A percentile compares a stretch with the other conserved stretches of the same genome.
Evolutionary conservation across 2,113 vertebrate genomes (phyloP).

Genomic region (Piliocolobus tephrosceles): DNA sequence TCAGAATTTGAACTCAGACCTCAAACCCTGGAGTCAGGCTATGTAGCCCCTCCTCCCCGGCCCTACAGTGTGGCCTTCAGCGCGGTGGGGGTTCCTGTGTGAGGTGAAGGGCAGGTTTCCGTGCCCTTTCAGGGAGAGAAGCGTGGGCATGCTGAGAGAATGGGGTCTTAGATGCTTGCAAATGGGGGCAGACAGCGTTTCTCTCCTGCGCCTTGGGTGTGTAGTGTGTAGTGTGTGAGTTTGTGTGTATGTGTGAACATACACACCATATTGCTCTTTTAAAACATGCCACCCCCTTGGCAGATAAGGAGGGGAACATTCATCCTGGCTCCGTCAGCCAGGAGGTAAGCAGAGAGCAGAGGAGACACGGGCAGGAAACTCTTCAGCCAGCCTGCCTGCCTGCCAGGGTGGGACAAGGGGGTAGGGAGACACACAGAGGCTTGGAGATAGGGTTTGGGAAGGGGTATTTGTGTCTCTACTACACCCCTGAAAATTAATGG

Average conservation of each 20-base stretch:
- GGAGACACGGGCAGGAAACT: background rate
- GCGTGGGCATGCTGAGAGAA: background rate
- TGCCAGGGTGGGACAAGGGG: too few relatives aligned
- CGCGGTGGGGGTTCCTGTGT: rapidly evolving
- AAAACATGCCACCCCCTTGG: background rate
- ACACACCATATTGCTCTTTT: background rate
- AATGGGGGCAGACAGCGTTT: background rate
- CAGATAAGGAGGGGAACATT: background rate
- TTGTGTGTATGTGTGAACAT: background rate
- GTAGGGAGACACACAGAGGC: background rate
- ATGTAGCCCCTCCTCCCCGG: background rate
- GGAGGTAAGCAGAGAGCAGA: background rate
- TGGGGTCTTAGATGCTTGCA: rapidly evolving
- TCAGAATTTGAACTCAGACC: background rate
- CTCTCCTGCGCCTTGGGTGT: background rate
- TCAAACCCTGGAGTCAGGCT: background rate
- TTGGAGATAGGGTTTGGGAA: background rate
- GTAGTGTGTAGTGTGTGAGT: background rate
- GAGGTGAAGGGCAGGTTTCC: background rate
- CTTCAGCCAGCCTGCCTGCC: background rate
- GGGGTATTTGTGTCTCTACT: rapidly evolving
- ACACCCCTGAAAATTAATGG: background rate
- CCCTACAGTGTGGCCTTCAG: rapidly evolving
- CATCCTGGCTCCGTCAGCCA: background rate
- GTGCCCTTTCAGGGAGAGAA: background rate